Conservation (phyloP, 2,888 invertebrate species). For the Spatulosminthurus flaviceps region DNA sequence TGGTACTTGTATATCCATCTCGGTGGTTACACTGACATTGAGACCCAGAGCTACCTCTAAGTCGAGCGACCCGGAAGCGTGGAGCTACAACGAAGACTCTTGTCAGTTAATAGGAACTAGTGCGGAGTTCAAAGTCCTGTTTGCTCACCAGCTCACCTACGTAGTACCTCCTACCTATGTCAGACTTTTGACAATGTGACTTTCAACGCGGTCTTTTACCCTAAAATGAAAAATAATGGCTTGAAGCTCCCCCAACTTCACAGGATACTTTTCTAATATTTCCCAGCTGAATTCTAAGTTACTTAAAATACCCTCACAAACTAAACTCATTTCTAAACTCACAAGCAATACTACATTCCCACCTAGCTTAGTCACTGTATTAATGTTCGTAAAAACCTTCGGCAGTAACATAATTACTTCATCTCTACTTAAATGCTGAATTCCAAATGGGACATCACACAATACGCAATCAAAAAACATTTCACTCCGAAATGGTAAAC, state of each 20-base stretch:
- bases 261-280: neutral
- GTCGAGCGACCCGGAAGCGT: no score
- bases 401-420: neutral
- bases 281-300: neutral
- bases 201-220: neutral
- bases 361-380: neutral
- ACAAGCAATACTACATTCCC: constrained; percentile 30
- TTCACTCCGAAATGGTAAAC: neutral
- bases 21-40: no score
- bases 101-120: no score
- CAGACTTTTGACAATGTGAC: neutral
- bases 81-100: no score
- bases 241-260: constrained; percentile 19
- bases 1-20: no score
- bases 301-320: neutral
- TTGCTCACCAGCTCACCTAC: no score
- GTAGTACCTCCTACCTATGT: no score
- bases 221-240: constrained; percentile 30
- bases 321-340: neutral
- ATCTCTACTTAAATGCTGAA: constrained; percentile 13
- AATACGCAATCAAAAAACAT: constrained; percentile 21
- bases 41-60: no score
- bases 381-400: neutral
- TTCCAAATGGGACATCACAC: constrained; percentile 32
- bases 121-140: no score